Evolutionary conservation across 2,797 vertebrate genomes (phyloP).

Genomic region (Pipistrellus pygmaeus): DNA sequence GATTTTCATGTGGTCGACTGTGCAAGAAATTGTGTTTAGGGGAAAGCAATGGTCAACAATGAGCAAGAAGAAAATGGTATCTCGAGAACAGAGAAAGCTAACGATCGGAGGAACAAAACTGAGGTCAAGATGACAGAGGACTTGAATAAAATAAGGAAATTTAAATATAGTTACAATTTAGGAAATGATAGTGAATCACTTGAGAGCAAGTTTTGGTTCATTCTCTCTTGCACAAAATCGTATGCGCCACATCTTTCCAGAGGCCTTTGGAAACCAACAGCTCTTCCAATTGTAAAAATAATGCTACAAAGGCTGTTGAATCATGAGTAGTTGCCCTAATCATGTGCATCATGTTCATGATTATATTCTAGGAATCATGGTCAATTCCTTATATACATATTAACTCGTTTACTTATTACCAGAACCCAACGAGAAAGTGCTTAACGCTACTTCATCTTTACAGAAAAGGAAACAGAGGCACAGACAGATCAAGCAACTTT

Average conservation of each 20-base stretch:
- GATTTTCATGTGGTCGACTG: neutral
- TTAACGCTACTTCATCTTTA: neutral
- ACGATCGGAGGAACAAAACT: neutral
- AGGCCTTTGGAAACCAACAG: neutral
- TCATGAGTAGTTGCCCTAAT: too few species aligned
- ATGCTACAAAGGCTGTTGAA: neutral
- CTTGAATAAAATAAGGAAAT: neutral
- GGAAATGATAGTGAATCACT: neutral
- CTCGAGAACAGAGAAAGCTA: neutral
- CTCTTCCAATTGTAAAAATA: neutral
- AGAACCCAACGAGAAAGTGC: neutral
- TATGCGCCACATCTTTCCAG: neutral
- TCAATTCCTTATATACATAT: neutral
- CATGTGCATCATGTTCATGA: fast-evolving
- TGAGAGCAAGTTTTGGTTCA: neutral
- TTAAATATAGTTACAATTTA: too few species aligned
- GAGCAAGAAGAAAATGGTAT: neutral
- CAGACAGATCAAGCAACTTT: neutral
- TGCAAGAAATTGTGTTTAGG: neutral
- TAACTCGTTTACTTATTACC: neutral
- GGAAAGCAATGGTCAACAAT: neutral
- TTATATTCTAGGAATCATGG: neutral
- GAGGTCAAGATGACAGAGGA: neutral
- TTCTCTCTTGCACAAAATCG: neutral
- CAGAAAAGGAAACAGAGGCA: neutral